A percentile compares a stretch with the other conserved stretches of the same genome.
These are phyloP conservation scores for Spialia ferax DNA, from an alignment of 2,888 invertebrate species.

Conservation along the genomic window DNA sequence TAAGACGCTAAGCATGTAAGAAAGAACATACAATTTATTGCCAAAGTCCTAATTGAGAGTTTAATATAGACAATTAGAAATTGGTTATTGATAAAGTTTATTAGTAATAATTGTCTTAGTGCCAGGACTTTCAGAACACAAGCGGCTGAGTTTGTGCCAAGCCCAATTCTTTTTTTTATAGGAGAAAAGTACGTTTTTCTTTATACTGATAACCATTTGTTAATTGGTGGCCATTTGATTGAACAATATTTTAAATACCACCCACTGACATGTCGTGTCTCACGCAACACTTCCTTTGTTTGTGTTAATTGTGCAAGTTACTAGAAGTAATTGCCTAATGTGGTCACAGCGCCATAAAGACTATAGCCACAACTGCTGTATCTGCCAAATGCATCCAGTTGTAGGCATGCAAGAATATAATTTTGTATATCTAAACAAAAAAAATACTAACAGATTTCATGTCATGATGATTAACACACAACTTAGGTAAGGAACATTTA, in stretches of 20 bases:
- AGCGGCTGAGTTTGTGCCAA: not conserved
- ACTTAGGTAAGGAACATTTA: not conserved
- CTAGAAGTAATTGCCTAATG: slow-evolving; percentile 75
- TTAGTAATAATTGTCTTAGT: too few species aligned
- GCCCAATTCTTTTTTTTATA: slow-evolving; percentile 2
- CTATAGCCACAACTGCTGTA: slow-evolving; percentile 66
- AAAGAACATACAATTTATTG: not conserved
- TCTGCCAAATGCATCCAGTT: slow-evolving; percentile 44
- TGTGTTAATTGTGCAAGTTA: slow-evolving; percentile 72
- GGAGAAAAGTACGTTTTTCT: not conserved
- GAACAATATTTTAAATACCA: slow-evolving; percentile 56
- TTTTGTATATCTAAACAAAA: too few species aligned
- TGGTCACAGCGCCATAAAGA: slow-evolving; percentile 68
- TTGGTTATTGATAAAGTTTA: not conserved
- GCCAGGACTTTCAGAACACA: not conserved
- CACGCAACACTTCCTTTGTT: slow-evolving; percentile 79
- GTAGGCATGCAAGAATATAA: not conserved
- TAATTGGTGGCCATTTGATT: slow-evolving; percentile 39
- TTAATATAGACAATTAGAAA: not conserved
- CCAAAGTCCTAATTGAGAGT: not conserved
- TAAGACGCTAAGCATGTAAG: slow-evolving; percentile 51
- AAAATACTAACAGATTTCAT: too few species aligned
- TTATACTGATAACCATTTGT: slow-evolving; percentile 6
- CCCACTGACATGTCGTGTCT: slow-evolving; percentile 62
- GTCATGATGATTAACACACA: not conserved